Evolutionary conservation across 2,113 vertebrate species (phyloP).

Genomic region (Raja brachyura): DNA sequence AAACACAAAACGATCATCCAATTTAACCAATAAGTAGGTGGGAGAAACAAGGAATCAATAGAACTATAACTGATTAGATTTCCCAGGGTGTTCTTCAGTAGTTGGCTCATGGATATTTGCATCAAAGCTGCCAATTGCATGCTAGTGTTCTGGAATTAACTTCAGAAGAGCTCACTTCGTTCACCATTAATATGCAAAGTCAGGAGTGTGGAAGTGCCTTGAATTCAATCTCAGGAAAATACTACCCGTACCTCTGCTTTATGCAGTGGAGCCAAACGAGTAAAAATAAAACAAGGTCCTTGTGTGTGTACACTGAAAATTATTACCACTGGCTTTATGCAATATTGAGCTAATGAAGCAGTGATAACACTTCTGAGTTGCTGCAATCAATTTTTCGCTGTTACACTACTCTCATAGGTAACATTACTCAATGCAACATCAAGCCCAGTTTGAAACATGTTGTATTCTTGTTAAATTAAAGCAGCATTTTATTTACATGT

Average conservation of each 20-base stretch:
- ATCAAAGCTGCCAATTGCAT: background rate
- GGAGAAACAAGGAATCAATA: background rate
- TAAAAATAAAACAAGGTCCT: background rate
- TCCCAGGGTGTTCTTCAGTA: conserved; percentile 2
- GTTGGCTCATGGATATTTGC: background rate
- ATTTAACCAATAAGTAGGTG: background rate
- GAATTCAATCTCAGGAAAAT: background rate
- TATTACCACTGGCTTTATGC: background rate
- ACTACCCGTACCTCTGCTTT: too few species aligned
- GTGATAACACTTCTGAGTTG: background rate
- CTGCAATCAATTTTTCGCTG: too few species aligned
- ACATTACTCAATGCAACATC: background rate
- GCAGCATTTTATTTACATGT: background rate
- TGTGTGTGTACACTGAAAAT: background rate
- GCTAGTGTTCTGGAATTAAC: background rate
- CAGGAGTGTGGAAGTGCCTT: background rate
- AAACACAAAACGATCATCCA: background rate
- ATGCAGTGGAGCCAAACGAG: background rate
- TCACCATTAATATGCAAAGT: conserved; percentile 30
- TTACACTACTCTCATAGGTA: background rate
- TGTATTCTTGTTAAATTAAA: background rate
- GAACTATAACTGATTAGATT: conserved; percentile 7
- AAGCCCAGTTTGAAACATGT: background rate
- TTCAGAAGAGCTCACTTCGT: background rate
- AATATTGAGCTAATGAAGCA: background rate